Conservation (phyloP, 2,888 invertebrate species). For the Dermolepida albohirtum region DNA sequence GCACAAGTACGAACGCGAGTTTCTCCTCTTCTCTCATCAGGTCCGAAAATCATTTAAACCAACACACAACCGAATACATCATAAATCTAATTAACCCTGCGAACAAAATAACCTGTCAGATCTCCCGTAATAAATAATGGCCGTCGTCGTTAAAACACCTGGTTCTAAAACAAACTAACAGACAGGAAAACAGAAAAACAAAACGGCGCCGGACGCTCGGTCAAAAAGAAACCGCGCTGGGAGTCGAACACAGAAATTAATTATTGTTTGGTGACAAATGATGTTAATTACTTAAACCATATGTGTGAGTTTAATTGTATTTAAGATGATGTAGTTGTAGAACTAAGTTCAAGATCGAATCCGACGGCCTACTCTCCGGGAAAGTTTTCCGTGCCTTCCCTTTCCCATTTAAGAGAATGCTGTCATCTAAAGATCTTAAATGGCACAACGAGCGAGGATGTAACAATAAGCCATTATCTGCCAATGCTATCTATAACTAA, state of each 20-base stretch:
- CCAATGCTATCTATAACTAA: too few relatives aligned
- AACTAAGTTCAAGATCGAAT: too few relatives aligned
- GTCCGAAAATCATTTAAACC: conserved; percentile 55
- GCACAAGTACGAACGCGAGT: not conserved
- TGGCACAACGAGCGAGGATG: too few relatives aligned
- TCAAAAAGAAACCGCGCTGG: conserved; percentile 9
- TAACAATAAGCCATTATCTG: too few relatives aligned
- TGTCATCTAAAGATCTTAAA: too few relatives aligned
- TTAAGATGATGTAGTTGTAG: too few relatives aligned
- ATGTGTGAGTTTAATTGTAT: too few relatives aligned
- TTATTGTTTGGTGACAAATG: conserved; percentile 8
- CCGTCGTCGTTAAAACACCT: conserved; percentile 42
- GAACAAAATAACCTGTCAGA: conserved; percentile 60
- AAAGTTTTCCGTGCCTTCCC: too few relatives aligned
- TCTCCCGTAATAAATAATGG: conserved; percentile 47
- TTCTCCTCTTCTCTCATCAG: conserved; percentile 44
- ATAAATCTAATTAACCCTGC: conserved; percentile 64
- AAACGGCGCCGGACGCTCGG: conserved; percentile 16
- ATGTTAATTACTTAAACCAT: not conserved
- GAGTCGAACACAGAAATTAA: conserved; percentile 14
- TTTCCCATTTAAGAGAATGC: too few relatives aligned
- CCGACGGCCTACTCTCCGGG: too few relatives aligned
- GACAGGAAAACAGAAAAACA: conserved; percentile 20
- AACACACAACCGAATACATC: conserved; percentile 59
- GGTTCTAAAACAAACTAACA: conserved; percentile 39